Base-by-base conservation (phyloP, 2,113 vertebrate genomes). In the Phodopus roborovskii region DNA sequence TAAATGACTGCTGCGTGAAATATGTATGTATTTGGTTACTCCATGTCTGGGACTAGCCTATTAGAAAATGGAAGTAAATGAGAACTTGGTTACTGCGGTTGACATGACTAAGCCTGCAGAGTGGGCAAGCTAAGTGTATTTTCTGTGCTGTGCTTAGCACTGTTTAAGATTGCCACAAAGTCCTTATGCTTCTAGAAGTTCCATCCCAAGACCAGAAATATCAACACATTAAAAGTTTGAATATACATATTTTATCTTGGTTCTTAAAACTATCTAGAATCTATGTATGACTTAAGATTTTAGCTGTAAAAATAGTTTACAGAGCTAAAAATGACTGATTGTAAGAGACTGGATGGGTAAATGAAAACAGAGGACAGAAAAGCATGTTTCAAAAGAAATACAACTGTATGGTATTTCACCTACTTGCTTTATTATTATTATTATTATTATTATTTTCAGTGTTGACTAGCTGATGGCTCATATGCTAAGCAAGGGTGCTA, bases 1-100 rank as follows among this genome's bases (percentile, higher is more conserved):
- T 94, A 94, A 97, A 96, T 98, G 92, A 97, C 83, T 95, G 87
- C 92, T 94, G 42, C n/a, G 95, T 93, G 96, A 98, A 92, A 81
- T 53, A 96, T 96, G 64, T 92, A 94, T 92, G 75, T 94, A 89
- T 96, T 96, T 81, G 86, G 58, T 88, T 97, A 95, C 84, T 93
- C 75, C 70, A 81, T 97, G 92, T 87, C 62, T 93, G 89, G 78
- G 84, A 95, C 42, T 88, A 97, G 68, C 53, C 91, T 97, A 68
- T 97, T 96, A 97, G 48, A 95, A 97, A 96, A 97, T 96, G 68
- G 94, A 95, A 97, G 86, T 97, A 91, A 92, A 71, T 71, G 79
- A 87, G 92, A 97, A 93, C 10, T 78, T 53, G 97, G 98, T 97
- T 94, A 83, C 89, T 92, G 68, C 91, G 42, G 17, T 58, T 93